Base-by-base conservation (phyloP, 2,888 invertebrate species). In the Andricus curvator region DNA sequence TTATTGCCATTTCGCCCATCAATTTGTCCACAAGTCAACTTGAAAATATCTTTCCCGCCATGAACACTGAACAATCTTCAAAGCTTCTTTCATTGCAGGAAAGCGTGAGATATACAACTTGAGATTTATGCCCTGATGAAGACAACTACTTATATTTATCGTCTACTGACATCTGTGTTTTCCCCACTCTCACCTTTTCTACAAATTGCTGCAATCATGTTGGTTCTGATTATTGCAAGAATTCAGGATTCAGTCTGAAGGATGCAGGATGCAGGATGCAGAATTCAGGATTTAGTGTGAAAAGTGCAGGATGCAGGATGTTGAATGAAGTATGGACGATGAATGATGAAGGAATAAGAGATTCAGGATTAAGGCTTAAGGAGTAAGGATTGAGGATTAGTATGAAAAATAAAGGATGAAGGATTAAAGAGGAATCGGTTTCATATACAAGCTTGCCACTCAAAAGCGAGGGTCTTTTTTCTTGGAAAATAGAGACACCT, bases 401-500 rank as follows among this genome's bases (percentile, higher is more conserved):
- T 1, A 13, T 13, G 1, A 9, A 13, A 11, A 13, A 44, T 44
- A 13, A 15, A 3, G 44, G 0, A 44, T 44, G 0, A 44, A 15
- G 11, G 15, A 44, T 44, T 2, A 4, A 2, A 13, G 4, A 44
- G 44, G 13, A 15, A 2, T 11, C 0, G 0, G 44, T 11, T 1
- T 44, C 4, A 15, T 44, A 15, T 3, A 15, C 2, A 44, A 44
- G 44, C 44, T 13, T 44, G 15, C 0, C 8, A 20, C 3, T 1
- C 3, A 51, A 29, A 20, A 20, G 8, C 5, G 68, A 25, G 44
- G 48, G 48, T 41, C 25, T 44, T 5, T 17, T 70, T 70, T 9
- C 22, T 25, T 70, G 20, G 25, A 51, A 70, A 70, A 70, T 70
- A 70, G 70, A 51, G 70, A 70, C 51, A 51, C 51, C 51, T 70